phyloP scores from a whole-genome alignment of 2,113 vertebrate genomes.

The Phyllostomus discolor region DNA sequence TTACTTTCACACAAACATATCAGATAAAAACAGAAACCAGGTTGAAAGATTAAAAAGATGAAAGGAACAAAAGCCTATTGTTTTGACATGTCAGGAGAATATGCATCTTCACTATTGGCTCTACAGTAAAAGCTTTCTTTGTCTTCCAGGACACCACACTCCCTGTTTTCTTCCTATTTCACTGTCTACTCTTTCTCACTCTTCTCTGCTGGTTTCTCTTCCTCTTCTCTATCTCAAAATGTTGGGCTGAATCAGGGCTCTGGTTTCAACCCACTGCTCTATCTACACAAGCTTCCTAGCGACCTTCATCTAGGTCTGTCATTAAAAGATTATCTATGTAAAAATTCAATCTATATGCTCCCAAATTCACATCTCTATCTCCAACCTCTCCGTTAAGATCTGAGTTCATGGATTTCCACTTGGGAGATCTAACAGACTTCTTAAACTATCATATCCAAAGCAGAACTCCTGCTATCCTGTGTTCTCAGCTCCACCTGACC shows the following conservation, averaged over 20 bases:
- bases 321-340: neutral
- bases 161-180: neutral
- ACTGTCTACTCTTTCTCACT: neutral
- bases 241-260: neutral
- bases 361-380: neutral
- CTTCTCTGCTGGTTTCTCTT: neutral
- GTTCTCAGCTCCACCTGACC: neutral
- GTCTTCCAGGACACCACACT: neutral
- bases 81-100: neutral
- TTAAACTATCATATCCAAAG: neutral
- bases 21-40: neutral
- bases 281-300: neutral
- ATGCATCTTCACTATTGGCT: neutral
- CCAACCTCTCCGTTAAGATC: neutral
- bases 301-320: neutral
- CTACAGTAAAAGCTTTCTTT: neutral
- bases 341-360: neutral
- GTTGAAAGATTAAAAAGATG: neutral
- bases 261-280: neutral
- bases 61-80: neutral
- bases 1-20: neutral
- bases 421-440: neutral
- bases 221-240: neutral
- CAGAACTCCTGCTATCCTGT: neutral
- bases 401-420: neutral